A percentile compares a stretch with the other conserved stretches of the same genome.
These are phyloP conservation scores for Seriola quinqueradiata DNA, from an alignment of 2,113 vertebrate species.

Conservation along the genomic window DNA sequence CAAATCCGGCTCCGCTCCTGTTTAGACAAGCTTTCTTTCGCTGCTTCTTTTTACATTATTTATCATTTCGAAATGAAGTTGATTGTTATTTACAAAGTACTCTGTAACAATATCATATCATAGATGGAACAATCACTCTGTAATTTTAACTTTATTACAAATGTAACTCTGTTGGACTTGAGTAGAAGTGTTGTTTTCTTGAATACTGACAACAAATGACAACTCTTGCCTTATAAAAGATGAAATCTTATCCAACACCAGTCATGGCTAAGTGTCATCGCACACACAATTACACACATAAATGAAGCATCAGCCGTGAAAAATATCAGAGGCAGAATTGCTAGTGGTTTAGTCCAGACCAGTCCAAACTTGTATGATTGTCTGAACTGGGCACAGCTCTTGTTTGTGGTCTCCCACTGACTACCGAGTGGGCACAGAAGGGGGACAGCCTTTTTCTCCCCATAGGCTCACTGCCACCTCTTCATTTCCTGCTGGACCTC, in stretches of 20 bases:
- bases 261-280: slow-evolving; percentile 19
- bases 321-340: slow-evolving; percentile 91
- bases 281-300: slow-evolving; percentile 30
- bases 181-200: slow-evolving; percentile 11
- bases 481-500: slow-evolving; percentile 92
- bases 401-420: slow-evolving; percentile 93
- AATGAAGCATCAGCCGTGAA: slow-evolving; percentile 55
- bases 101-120: neutral
- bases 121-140: neutral
- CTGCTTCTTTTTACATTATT: neutral
- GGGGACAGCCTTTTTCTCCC: slow-evolving; percentile 84
- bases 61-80: neutral
- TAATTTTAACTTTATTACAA: neutral
- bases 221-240: neutral
- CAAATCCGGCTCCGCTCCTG: slow-evolving; percentile 8
- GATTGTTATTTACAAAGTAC: slow-evolving; percentile 3
- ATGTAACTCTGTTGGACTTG: neutral
- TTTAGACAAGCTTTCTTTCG: slow-evolving; percentile 8
- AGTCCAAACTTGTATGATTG: slow-evolving; percentile 94
- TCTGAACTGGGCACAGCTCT: slow-evolving; percentile 91
- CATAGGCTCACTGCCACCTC: slow-evolving; percentile 83
- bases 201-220: neutral
- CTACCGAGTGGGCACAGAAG: slow-evolving; percentile 77
- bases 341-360: slow-evolving; percentile 91
- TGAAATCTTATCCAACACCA: slow-evolving; percentile 19